These are phyloP conservation scores for Pedetes capensis DNA, from an alignment of 2,113 vertebrate genomes.

Conservation along the genomic window DNA sequence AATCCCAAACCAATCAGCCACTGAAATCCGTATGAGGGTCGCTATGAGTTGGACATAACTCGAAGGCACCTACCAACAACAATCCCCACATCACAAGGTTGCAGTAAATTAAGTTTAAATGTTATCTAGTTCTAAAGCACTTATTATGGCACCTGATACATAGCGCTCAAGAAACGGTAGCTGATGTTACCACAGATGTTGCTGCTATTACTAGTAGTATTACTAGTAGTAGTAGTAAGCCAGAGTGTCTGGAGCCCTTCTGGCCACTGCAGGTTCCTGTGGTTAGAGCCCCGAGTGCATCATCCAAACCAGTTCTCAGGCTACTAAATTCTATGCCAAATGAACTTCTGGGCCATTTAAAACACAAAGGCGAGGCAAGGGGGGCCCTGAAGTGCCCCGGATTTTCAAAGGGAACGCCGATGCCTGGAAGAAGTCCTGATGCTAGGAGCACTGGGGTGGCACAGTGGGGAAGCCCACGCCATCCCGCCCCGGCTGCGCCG, in stretches of 20 bases:
- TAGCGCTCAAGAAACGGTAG: background rate
- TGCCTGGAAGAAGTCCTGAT: background rate
- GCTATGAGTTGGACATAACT: too few relatives aligned
- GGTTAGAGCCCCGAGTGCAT: background rate
- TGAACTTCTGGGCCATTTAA: conserved; percentile 71
- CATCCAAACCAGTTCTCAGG: conserved; percentile 37
- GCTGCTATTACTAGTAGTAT: background rate
- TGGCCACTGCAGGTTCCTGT: background rate
- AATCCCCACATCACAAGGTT: background rate
- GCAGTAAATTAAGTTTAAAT: background rate
- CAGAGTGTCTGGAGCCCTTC: background rate
- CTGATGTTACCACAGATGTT: background rate
- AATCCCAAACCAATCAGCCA: too few relatives aligned
- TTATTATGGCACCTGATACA: background rate
- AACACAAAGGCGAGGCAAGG: conserved; percentile 63
- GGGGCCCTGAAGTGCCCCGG: background rate
- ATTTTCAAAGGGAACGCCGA: conserved; percentile 64
- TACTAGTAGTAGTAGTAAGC: background rate
- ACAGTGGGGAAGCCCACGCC: background rate
- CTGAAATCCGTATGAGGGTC: too few relatives aligned
- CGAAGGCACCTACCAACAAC: too few relatives aligned
- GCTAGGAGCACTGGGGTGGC: background rate
- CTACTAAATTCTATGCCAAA: conserved; percentile 53
- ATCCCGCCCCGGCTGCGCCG: background rate
- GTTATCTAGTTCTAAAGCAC: background rate